A percentile compares a stretch with the other conserved stretches of the same genome.
These are phyloP conservation scores for Mugil cephalus DNA, from an alignment of 2,113 vertebrate species.

Conservation along the genomic window DNA sequence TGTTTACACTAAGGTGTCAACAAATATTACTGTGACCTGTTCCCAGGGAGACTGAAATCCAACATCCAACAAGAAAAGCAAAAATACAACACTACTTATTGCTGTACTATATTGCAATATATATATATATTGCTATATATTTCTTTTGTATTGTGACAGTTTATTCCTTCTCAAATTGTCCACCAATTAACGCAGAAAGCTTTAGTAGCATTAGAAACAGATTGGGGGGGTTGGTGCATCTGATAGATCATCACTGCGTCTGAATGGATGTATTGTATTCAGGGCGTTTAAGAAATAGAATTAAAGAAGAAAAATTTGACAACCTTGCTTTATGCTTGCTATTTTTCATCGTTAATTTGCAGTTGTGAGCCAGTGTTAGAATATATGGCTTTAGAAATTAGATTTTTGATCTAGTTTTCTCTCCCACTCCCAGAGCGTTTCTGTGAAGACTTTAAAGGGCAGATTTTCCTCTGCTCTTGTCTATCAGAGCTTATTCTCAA, in stretches of 20 bases:
- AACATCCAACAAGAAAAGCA: not conserved
- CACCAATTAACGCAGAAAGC: constrained; percentile 31
- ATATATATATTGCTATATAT: no score
- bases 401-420: constrained; percentile 44
- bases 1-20: constrained; percentile 3
- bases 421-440: constrained; percentile 29
- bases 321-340: constrained; percentile 4
- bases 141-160: no score
- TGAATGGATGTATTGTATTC: constrained; percentile 3
- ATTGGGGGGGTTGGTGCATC: constrained; percentile 23
- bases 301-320: not conserved
- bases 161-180: constrained; percentile 16
- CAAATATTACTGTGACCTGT: not conserved
- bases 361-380: constrained; percentile 34
- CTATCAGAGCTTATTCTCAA: constrained; percentile 43
- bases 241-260: constrained; percentile 17
- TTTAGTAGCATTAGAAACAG: constrained; percentile 29
- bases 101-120: no score
- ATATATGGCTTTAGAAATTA: constrained; percentile 43
- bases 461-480: constrained; percentile 36
- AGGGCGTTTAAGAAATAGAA: constrained; percentile 17
- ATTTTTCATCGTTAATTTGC: constrained; percentile 43
- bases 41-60: not conserved
- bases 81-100: no score
- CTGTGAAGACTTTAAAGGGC: constrained; percentile 49